These are phyloP conservation scores for Dicrurus megarhynchus DNA, from an alignment of 2,113 vertebrate genomes.

Conservation along the genomic window DNA sequence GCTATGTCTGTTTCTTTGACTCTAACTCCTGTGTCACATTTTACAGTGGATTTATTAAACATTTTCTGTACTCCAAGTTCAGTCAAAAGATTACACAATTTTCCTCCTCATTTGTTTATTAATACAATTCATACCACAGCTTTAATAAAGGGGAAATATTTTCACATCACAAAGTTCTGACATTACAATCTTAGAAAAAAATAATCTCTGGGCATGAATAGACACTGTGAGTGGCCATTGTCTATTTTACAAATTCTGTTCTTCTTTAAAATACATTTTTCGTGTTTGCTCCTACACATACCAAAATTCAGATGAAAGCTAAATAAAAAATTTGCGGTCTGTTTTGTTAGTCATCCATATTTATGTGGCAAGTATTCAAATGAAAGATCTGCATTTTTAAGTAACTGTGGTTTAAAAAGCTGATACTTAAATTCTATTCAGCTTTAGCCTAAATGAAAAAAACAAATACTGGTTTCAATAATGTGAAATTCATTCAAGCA, in stretches of 20 bases:
- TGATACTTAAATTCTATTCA: not conserved
- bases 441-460: not conserved
- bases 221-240: not conserved
- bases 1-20: not conserved
- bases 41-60: not conserved
- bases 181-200: not conserved
- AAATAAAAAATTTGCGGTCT: not conserved
- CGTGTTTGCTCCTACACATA: not conserved
- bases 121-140: not conserved
- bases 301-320: not conserved
- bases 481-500: not conserved
- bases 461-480: not conserved
- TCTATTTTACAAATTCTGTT: not conserved
- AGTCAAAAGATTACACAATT: not conserved
- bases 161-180: not conserved
- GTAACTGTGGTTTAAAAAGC: not conserved
- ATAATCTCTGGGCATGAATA: not conserved
- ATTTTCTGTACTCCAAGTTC: not conserved
- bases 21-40: not conserved
- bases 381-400: not conserved
- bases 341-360: not conserved
- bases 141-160: not conserved
- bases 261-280: not conserved
- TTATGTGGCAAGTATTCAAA: not conserved
- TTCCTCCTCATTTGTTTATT: not conserved